These are phyloP conservation scores for Prunella fulvescens DNA, from an alignment of 2,113 vertebrate species.

Conservation along the genomic window DNA sequence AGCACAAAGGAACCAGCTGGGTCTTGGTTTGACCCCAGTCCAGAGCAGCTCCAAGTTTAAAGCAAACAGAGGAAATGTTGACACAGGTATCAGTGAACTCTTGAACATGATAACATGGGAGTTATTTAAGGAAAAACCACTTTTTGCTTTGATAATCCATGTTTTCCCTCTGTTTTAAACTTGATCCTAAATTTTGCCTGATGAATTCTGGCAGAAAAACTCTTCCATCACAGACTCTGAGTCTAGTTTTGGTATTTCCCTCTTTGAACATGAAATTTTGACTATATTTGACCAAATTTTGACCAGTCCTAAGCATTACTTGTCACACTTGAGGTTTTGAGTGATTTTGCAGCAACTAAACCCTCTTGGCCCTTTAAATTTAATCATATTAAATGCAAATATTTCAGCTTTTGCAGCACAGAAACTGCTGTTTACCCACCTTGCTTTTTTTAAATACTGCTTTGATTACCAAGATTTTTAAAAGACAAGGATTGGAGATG, in stretches of 20 bases:
- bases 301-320: background rate
- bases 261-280: background rate
- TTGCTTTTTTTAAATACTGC: background rate
- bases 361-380: background rate
- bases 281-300: background rate
- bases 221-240: background rate
- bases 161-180: background rate
- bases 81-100: background rate
- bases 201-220: background rate
- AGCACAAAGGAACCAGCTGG: background rate
- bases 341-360: background rate
- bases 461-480: background rate
- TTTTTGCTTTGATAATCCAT: background rate
- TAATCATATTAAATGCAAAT: background rate
- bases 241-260: background rate
- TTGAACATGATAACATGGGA: rapidly evolving
- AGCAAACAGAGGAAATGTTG: background rate
- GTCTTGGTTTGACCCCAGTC: background rate
- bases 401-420: background rate
- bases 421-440: background rate
- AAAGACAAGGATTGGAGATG: background rate
- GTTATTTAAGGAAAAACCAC: background rate
- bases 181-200: rapidly evolving
- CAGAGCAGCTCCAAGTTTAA: no score
- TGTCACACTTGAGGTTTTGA: background rate